Evolutionary conservation across 37 sponge, comb jelly and placozoan genomes (phyloP).

Genomic region (Ianthella basta): DNA sequence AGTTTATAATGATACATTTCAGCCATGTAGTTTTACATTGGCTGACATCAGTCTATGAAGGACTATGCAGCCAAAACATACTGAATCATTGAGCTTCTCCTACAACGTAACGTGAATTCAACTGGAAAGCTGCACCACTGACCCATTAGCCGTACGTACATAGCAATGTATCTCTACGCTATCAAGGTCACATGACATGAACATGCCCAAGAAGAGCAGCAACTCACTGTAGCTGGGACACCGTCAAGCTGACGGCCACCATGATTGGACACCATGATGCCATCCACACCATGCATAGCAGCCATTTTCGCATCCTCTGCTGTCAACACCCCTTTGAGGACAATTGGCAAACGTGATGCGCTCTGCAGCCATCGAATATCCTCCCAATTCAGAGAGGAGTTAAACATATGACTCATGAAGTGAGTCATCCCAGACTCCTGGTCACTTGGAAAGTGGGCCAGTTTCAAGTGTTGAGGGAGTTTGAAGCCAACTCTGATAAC

Average conservation of each 20-base stretch:
- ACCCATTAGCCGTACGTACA: too few relatives aligned
- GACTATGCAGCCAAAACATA: too few relatives aligned
- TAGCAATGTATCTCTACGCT: too few relatives aligned
- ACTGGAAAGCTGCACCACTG: too few relatives aligned
- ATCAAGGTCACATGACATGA: neutral
- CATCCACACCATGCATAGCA: conserved; percentile 68
- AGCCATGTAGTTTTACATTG: too few relatives aligned
- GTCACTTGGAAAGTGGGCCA: conserved; percentile 69
- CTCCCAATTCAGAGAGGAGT: conserved; percentile 76
- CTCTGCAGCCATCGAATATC: conserved; percentile 67
- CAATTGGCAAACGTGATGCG: conserved; percentile 68
- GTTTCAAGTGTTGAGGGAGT: conserved; percentile 67
- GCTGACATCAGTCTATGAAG: too few relatives aligned
- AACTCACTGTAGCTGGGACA: conserved; percentile 83
- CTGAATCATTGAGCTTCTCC: too few relatives aligned
- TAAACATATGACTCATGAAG: too few relatives aligned
- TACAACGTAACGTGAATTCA: too few relatives aligned
- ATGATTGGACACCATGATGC: conserved; percentile 93
- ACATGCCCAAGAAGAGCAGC: neutral
- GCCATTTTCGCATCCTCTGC: conserved; percentile 89
- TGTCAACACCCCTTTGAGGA: conserved; percentile 87
- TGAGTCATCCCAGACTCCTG: too few relatives aligned
- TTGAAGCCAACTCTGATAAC: conserved; percentile 55
- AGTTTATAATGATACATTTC: too few relatives aligned
- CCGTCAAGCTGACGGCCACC: conserved; percentile 93